These are phyloP conservation scores for Pammene fasciana DNA, from an alignment of 2,888 invertebrate genomes.

Conservation along the genomic window DNA sequence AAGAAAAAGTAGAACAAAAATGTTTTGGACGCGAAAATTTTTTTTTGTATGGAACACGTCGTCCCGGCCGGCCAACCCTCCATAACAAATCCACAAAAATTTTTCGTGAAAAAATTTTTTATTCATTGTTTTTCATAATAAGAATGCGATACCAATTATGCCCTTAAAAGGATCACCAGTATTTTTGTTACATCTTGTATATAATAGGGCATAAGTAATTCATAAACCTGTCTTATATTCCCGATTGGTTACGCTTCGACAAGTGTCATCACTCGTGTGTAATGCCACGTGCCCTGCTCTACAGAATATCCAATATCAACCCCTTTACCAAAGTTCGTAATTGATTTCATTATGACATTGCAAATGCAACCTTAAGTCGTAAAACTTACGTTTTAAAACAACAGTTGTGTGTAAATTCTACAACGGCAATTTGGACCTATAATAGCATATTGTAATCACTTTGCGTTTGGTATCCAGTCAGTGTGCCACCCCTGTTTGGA, in stretches of 20 bases:
- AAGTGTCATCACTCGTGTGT: constrained; percentile 28
- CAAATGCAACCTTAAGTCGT: not conserved
- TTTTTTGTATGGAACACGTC: too few relatives aligned
- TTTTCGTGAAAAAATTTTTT: too few relatives aligned
- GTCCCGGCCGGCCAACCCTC: too few relatives aligned
- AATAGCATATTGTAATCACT: constrained; percentile 8
- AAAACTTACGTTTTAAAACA: not conserved
- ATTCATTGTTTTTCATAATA: not conserved
- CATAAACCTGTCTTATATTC: not conserved
- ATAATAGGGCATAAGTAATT: not conserved
- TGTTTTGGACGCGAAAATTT: too few relatives aligned
- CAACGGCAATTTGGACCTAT: constrained; percentile 5
- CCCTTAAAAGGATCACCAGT: too few relatives aligned
- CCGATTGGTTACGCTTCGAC: constrained; percentile 33
- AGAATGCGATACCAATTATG: too few relatives aligned
- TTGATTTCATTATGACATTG: not conserved
- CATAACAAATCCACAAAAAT: too few relatives aligned
- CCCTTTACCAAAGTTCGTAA: constrained; percentile 11
- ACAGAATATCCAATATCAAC: constrained; percentile 15
- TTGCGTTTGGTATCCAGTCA: constrained; percentile 14
- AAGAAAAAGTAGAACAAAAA: too few relatives aligned
- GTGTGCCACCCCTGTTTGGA: constrained; percentile 16
- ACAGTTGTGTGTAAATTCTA: not conserved
- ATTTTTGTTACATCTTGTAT: not conserved
- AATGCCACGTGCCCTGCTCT: constrained; percentile 8